Base-by-base conservation (phyloP, 30 jellyfish, hydroid and myxozoan species). In the Rhopilema esculentum region DNA sequence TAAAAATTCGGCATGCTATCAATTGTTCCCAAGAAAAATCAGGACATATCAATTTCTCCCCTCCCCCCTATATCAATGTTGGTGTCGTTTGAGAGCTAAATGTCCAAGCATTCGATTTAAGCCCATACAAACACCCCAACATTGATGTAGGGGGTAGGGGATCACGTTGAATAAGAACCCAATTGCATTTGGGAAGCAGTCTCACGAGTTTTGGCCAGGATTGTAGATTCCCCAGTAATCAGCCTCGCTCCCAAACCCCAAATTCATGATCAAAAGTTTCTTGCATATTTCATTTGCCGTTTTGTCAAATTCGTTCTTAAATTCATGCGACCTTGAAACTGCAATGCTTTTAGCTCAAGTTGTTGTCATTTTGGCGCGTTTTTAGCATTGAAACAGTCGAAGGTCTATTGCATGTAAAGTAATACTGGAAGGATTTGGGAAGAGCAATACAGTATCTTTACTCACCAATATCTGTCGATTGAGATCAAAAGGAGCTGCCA, bases 401-500 rank as follows among this genome's bases (percentile, higher is more conserved):
- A n/a, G n/a, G n/a, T n/a, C n/a, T n/a, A n/a, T n/a, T n/a, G n/a
- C n/a, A n/a, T n/a, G n/a, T n/a, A n/a, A n/a, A n/a, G n/a, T n/a
- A n/a, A n/a, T n/a, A 27, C 25, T 18, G 8, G 27, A 23, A 69
- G 27, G 24, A 24, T 4, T 24, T 0, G 40, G 1, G 53, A 23
- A 21, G 1, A 27, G 82, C 17, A 16, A 7, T 29, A 19, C 6
- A 72, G 63, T 23, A 24, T 21, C n/a, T n/a, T n/a, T 26, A 24
- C 92, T 28, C 61, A 84, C 92, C 87, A 84, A 72, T 84, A 84
- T 71, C 92, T 71, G 81, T 84, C 92, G 79, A 84, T 27, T 9
- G 92, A 48, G 74, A 84, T 84, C 53, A 84, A 78, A 52, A 84
- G 87, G 27, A 84, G 80, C 70, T 84, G 92, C 92, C 92, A 84